Evolutionary conservation across 2,888 invertebrate genomes (phyloP).

Genomic region (Luperina nickerlii): DNA sequence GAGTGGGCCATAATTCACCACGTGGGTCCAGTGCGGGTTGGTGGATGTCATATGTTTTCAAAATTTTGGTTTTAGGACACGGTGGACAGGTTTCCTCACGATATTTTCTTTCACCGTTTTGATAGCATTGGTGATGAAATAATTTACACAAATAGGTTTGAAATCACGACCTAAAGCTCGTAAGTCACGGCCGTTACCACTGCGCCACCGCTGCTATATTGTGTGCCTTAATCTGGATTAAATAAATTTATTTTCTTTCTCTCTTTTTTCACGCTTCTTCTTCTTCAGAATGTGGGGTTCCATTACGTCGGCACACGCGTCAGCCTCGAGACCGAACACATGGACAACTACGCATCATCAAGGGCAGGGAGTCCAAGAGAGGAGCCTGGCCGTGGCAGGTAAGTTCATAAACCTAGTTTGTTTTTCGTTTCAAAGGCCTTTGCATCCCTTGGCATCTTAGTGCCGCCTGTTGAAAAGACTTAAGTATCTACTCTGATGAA

Average conservation of each 20-base stretch:
- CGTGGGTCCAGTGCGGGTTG: too few species aligned
- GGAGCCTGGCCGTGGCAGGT: slow-evolving; percentile 97
- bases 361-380: slow-evolving; percentile 93
- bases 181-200: too few species aligned
- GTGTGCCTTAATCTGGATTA: not conserved
- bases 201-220: not conserved
- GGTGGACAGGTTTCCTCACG: too few species aligned
- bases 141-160: too few species aligned
- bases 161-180: too few species aligned
- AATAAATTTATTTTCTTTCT: not conserved
- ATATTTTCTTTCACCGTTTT: too few species aligned
- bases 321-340: slow-evolving; percentile 84
- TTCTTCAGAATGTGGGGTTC: slow-evolving; percentile 92
- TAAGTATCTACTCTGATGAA: not conserved
- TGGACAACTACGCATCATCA: slow-evolving; percentile 93
- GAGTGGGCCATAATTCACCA: too few species aligned
- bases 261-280: not conserved
- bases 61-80: too few species aligned
- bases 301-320: slow-evolving; percentile 92
- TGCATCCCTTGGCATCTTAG: not conserved
- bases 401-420: not conserved
- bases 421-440: not conserved
- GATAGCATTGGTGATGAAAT: too few species aligned
- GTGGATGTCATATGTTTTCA: too few species aligned
- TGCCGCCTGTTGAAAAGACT: too few species aligned